Evolutionary conservation across 64 coral and sea anemone genomes (phyloP).

Genomic region (Actinia tenebrosa): DNA sequence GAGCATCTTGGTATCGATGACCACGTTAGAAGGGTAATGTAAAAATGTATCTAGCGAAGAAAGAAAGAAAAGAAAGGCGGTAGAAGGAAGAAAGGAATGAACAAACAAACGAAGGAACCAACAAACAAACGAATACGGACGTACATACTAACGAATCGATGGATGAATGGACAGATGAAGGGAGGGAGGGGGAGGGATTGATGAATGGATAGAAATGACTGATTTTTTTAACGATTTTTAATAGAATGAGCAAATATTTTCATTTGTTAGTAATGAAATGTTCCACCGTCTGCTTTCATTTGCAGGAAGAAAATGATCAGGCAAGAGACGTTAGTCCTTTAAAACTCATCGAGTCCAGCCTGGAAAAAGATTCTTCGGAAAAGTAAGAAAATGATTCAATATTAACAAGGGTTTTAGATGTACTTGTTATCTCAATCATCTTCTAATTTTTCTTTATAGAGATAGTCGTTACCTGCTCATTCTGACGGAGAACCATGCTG

Average conservation of each 20-base stretch:
- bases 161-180: too few species aligned
- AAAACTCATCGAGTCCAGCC: slow-evolving; percentile 36
- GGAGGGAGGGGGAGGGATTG: too few species aligned
- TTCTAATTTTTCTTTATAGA: slow-evolving; percentile 7
- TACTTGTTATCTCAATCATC: neutral
- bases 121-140: too few species aligned
- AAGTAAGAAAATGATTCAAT: neutral
- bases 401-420: neutral
- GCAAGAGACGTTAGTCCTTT: neutral
- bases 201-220: too few species aligned
- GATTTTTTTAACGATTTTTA: too few species aligned
- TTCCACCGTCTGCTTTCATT: neutral
- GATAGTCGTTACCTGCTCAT: slow-evolving; percentile 79
- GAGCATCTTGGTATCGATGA: neutral
- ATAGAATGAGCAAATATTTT: too few species aligned
- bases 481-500: slow-evolving; percentile 82
- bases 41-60: too few species aligned
- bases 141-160: too few species aligned
- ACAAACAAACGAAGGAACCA: too few species aligned
- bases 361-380: neutral
- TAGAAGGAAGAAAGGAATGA: too few species aligned
- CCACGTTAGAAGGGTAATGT: neutral
- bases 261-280: neutral
- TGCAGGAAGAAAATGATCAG: neutral
- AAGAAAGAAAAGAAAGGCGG: too few species aligned